Conservation (phyloP, 2,888 invertebrate genomes). For the Pristionchus arcanus region DNA sequence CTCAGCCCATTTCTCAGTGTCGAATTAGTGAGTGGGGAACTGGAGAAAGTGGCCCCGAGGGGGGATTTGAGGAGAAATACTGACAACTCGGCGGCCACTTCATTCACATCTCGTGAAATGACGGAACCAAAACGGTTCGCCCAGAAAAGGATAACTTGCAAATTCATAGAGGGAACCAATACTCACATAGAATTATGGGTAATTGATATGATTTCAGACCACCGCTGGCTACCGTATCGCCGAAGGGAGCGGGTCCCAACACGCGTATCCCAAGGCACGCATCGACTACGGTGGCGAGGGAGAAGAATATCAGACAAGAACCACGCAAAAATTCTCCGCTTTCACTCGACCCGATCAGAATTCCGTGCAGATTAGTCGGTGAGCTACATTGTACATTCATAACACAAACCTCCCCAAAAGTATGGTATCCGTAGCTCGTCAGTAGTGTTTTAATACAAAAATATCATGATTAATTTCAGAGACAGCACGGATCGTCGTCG, state of each 20-base stretch:
- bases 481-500: constrained; percentile 17
- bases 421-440: neutral
- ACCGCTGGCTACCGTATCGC: constrained; percentile 16
- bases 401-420: neutral
- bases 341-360: constrained; percentile 49
- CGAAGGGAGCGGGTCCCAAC: neutral
- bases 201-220: constrained; percentile 6
- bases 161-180: neutral
- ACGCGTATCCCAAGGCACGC: constrained; percentile 16
- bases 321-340: constrained; percentile 34
- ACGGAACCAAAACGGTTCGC: neutral
- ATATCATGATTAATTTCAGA: constrained; percentile 46
- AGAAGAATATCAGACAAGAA: neutral
- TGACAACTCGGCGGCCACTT: constrained; percentile 19
- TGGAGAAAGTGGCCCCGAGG: neutral
- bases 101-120: neutral
- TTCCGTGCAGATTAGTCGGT: constrained; percentile 53
- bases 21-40: constrained; percentile 35
- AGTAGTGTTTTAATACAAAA: neutral
- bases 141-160: neutral
- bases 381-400: neutral
- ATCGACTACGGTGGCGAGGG: constrained; percentile 50
- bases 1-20: constrained; percentile 39
- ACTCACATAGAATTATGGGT: neutral
- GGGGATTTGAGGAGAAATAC: constrained; percentile 24